These are phyloP conservation scores for Mechanitis mazaeus DNA, from an alignment of 2,888 invertebrate genomes.

Conservation along the genomic window DNA sequence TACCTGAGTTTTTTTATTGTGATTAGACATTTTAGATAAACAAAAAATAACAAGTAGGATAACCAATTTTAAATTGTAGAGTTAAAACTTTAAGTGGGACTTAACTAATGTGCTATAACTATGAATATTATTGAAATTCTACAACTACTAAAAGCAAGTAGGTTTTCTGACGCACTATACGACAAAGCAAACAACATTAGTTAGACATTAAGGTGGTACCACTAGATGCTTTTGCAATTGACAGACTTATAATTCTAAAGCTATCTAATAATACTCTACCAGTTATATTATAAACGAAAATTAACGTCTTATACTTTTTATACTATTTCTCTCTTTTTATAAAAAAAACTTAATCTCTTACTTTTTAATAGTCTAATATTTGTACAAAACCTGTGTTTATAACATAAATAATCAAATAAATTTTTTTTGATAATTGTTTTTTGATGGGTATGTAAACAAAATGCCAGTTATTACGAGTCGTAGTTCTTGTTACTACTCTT, in stretches of 20 bases:
- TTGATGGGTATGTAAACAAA: too few relatives aligned
- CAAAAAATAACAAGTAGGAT: neutral
- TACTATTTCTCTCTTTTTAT: slow-evolving; percentile 8
- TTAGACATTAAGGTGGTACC: slow-evolving; percentile 42
- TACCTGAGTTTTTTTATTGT: too few relatives aligned
- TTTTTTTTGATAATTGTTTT: too few relatives aligned
- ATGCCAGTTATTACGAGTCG: too few relatives aligned
- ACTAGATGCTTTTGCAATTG: slow-evolving; percentile 60
- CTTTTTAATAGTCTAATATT: neutral
- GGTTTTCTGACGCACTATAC: slow-evolving; percentile 45
- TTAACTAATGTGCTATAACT: slow-evolving; percentile 2
- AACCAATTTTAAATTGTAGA: neutral
- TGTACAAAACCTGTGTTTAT: slow-evolving; percentile 9
- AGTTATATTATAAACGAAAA: slow-evolving; percentile 13
- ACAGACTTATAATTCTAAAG: slow-evolving; percentile 63
- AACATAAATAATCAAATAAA: neutral
- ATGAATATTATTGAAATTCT: slow-evolving; percentile 38
- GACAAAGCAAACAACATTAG: slow-evolving; percentile 56
- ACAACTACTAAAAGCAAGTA: slow-evolving; percentile 54
- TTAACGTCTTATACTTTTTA: slow-evolving; percentile 8
- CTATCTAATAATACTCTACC: slow-evolving; percentile 37
- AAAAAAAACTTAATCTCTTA: neutral
- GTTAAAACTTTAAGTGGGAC: neutral
- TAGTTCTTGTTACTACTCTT: too few relatives aligned
- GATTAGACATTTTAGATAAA: too few relatives aligned